Percentiles rank a stretch among this genome's conserved stretches.
These are phyloP conservation scores for Rattus rattus DNA, from an alignment of 2,113 vertebrate species.

Conservation along the genomic window DNA sequence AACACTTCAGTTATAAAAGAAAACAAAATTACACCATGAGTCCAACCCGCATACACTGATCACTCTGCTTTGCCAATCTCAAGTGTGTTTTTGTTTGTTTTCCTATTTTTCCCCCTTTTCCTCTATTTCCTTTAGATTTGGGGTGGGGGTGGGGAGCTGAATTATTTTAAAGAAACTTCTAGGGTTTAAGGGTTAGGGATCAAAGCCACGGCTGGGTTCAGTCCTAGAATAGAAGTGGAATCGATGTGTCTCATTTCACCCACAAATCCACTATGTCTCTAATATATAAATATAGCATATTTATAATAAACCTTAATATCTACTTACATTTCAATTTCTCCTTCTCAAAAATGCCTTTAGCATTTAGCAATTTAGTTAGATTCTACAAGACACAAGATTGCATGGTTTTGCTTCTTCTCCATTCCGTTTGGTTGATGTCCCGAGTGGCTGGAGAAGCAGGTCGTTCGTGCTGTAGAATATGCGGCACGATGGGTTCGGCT, in stretches of 20 bases:
- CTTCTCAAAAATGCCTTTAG: neutral
- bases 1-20: neutral
- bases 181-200: neutral
- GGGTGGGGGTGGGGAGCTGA: neutral
- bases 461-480: neutral
- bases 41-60: neutral
- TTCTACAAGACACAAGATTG: neutral
- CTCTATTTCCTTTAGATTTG: neutral
- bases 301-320: neutral
- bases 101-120: no score
- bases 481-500: neutral
- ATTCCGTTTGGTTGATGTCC: neutral
- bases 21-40: neutral
- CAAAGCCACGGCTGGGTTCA: neutral
- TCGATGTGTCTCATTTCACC: neutral
- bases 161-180: neutral
- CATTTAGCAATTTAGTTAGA: neutral
- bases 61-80: neutral
- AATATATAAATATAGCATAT: neutral
- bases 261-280: neutral
- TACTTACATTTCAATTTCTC: neutral
- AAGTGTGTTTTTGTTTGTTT: neutral
- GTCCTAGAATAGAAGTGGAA: neutral
- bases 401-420: neutral
- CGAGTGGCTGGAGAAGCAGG: neutral